These are phyloP conservation scores for Antheraea mylitta DNA, from an alignment of 1,140 invertebrate species.

Conservation along the genomic window DNA sequence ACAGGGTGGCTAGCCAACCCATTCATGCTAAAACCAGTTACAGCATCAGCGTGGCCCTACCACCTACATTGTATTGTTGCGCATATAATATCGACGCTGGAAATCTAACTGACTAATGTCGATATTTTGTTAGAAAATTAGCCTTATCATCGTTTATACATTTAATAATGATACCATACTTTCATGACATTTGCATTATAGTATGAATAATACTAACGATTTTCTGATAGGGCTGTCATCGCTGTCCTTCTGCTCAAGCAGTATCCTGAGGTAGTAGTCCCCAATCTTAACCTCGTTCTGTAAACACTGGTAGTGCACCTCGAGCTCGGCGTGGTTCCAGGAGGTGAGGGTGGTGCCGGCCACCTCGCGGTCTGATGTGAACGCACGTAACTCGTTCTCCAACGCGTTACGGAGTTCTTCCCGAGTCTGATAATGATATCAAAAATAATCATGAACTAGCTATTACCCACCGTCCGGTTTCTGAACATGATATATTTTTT, in stretches of 20 bases:
- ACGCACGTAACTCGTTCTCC: constrained; percentile 95
- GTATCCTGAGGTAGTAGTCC: constrained; percentile 97
- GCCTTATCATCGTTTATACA: too few relatives aligned
- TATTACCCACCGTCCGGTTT: too few relatives aligned
- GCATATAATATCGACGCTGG: too few relatives aligned
- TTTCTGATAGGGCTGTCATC: constrained; percentile 92
- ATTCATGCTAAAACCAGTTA: too few relatives aligned
- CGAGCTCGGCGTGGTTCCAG: constrained; percentile 99
- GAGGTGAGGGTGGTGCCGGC: constrained; percentile 90
- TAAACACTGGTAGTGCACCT: constrained; percentile 95
- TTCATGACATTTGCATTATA: background rate
- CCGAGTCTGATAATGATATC: constrained; percentile 83
- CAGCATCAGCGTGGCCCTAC: too few relatives aligned
- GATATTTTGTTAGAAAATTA: too few relatives aligned
- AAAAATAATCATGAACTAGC: too few relatives aligned
- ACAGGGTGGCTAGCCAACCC: too few relatives aligned
- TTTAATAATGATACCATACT: too few relatives aligned
- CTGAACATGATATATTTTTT: too few relatives aligned
- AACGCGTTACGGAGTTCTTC: constrained; percentile 96
- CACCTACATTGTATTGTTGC: too few relatives aligned
- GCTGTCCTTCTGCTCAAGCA: constrained; percentile 94
- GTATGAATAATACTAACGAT: constrained; percentile 83
- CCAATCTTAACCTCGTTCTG: constrained; percentile 98
- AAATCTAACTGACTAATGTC: too few relatives aligned
- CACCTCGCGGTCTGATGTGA: constrained; percentile 94